A percentile compares a stretch with the other conserved stretches of the same genome.
These are phyloP conservation scores for zebrafish (Danio rerio) DNA, from an alignment of 2,113 vertebrate genomes.

Conservation along the genomic window GRCz12tu NC_133178.1:48447001-48447500, in stretches of 20 bases:
- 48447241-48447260: conserved; percentile 9
- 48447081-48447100: neutral
- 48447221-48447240: neutral
- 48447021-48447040: neutral
- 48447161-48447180: neutral
- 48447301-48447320: neutral
- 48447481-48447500: no score
- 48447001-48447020: neutral
- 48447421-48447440: no score
- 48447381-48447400: no score
- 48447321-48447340: neutral
- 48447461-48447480: no score
- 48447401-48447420: no score
- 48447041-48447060: neutral
- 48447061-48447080: neutral
- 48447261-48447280: conserved; percentile 22
- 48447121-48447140: neutral
- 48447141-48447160: neutral
- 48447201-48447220: neutral
- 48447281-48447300: neutral
- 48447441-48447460: no score
- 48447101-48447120: neutral
- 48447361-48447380: no score
- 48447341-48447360: neutral
- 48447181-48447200: conserved; percentile 5